phyloP scores from a whole-genome alignment of 2,888 invertebrate species.

The Hypselothyrea guttata region DNA sequence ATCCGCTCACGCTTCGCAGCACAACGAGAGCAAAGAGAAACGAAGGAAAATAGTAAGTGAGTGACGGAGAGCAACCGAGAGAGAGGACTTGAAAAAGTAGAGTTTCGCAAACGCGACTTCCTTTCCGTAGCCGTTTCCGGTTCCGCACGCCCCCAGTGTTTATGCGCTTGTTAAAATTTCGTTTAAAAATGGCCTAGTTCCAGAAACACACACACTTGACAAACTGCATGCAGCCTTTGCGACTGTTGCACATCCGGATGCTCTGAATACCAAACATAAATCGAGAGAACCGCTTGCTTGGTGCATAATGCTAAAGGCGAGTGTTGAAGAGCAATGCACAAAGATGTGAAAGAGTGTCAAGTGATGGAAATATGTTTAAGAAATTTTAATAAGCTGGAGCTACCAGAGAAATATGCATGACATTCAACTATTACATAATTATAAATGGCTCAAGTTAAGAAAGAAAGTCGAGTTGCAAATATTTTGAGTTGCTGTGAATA shows the following conservation, averaged over 20 bases:
- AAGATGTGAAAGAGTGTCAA: too few species aligned
- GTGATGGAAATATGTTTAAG: too few species aligned
- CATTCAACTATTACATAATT: too few species aligned
- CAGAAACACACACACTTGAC: not conserved
- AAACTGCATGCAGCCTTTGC: not conserved
- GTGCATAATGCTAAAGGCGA: too few species aligned
- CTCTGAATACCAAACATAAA: too few species aligned
- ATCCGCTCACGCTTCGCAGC: conserved; percentile 11
- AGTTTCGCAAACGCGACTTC: conserved; percentile 14
- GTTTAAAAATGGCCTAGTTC: conserved; percentile 41
- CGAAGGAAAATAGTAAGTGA: not conserved
- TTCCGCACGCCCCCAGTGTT: conserved; percentile 30
- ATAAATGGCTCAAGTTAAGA: too few species aligned
- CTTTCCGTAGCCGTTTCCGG: conserved; percentile 24
- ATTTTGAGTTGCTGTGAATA: too few species aligned
- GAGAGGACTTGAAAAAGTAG: not conserved
- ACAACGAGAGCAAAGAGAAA: not conserved
- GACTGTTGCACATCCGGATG: not conserved
- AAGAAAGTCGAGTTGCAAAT: too few species aligned
- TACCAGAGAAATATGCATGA: too few species aligned
- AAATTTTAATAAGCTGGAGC: too few species aligned
- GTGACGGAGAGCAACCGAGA: not conserved
- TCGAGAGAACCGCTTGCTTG: too few species aligned
- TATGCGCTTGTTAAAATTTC: conserved; percentile 44
- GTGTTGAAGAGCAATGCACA: too few species aligned